Conservation (phyloP, 2,113 vertebrate genomes). For the Zosterops pallidus region DNA sequence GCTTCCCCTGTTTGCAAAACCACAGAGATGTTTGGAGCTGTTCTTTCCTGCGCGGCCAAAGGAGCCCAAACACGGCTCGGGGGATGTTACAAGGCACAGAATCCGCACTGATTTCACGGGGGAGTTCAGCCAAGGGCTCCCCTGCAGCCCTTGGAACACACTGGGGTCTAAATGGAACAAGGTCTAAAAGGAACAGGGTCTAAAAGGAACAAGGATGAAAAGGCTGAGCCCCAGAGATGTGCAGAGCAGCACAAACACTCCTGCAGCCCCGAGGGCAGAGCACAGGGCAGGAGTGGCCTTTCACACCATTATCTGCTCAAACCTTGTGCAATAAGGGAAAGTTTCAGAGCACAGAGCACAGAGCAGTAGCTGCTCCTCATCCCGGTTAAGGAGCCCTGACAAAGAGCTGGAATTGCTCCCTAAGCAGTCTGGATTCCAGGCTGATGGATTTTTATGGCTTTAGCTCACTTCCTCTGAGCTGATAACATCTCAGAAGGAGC, state of each 20-base stretch:
- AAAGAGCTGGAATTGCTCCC: background rate
- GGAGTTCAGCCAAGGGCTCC: background rate
- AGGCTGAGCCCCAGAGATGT: background rate
- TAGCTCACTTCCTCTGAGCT: constrained; percentile 51
- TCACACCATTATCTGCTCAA: background rate
- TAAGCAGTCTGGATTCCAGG: background rate
- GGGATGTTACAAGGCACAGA: background rate
- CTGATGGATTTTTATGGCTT: constrained; percentile 25
- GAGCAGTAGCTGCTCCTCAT: background rate
- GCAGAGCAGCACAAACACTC: background rate
- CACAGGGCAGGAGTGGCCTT: background rate
- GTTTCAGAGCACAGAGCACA: background rate
- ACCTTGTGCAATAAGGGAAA: background rate
- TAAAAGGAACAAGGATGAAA: fast-evolving
- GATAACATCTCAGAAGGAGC: constrained; percentile 2
- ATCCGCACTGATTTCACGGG: background rate
- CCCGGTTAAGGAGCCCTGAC: background rate
- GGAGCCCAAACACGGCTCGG: background rate
- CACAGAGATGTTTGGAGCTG: background rate
- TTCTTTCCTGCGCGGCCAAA: background rate
- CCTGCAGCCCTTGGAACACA: background rate
- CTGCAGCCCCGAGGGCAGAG: background rate
- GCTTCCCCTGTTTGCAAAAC: background rate
- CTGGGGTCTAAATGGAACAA: fast-evolving
- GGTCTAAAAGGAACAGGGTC: background rate